Conservation (phyloP, 2,113 vertebrate species). For the Pyrgilauda ruficollis region DNA sequence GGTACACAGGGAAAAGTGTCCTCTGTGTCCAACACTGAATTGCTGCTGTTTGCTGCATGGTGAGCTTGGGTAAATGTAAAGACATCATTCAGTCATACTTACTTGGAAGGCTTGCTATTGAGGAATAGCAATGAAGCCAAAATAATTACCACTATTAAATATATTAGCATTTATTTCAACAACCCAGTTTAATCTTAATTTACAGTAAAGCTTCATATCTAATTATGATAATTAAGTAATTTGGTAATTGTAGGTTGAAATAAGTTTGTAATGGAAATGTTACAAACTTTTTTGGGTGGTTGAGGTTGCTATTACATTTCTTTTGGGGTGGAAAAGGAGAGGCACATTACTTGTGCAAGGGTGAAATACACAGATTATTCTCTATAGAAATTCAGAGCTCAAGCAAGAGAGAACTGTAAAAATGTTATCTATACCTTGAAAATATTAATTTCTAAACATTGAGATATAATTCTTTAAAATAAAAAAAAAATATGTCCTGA, state of each 20-base stretch:
- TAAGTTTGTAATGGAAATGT: neutral
- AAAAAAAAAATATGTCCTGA: neutral
- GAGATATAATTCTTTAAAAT: neutral
- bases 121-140: conserved; percentile 43
- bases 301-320: neutral
- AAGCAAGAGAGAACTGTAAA: neutral
- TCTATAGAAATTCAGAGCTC: neutral
- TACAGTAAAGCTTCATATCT: conserved; percentile 4
- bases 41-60: neutral
- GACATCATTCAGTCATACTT: neutral
- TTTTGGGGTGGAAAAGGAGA: neutral
- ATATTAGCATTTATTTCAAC: conserved; percentile 52
- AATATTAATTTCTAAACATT: neutral
- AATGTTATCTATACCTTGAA: neutral
- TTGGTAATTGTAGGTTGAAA: conserved; percentile 44
- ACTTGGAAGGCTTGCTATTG: neutral
- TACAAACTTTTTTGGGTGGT: neutral
- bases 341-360: neutral
- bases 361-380: neutral
- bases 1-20: neutral
- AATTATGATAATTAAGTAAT: conserved; percentile 44
- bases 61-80: neutral
- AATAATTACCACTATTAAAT: conserved; percentile 43
- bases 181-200: conserved; percentile 20
- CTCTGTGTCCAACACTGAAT: neutral